Percentiles rank a stretch among this genome's conserved stretches.
phyloP scores from a whole-genome alignment of 2,797 vertebrate species.

The Pantherophis vulpinus region DNA sequence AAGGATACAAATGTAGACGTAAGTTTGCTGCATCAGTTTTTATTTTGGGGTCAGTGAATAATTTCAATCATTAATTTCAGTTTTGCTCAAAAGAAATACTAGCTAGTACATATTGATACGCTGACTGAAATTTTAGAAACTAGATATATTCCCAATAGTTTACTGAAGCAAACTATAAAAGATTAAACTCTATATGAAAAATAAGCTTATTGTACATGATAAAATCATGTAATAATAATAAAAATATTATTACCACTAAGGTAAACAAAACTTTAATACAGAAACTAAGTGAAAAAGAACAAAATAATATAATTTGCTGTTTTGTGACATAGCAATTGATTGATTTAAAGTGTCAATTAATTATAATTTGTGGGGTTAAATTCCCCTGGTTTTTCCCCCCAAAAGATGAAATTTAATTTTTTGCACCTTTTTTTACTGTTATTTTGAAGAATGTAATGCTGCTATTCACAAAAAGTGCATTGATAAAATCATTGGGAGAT shows the following conservation, averaged over 20 bases:
- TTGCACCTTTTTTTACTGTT: slow-evolving; percentile 23
- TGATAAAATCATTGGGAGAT: slow-evolving; percentile 93
- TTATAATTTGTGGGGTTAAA: neutral
- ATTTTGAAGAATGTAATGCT: slow-evolving; percentile 90
- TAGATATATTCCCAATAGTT: neutral
- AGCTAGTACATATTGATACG: neutral
- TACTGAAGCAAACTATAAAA: neutral
- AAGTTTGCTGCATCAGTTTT: slow-evolving; percentile 67
- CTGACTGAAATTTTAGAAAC: neutral
- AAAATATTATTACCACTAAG: neutral
- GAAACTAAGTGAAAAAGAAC: neutral
- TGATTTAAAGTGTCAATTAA: neutral
- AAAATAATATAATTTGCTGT: neutral
- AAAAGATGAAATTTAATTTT: neutral
- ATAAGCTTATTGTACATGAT: neutral
- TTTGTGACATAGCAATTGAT: neutral
- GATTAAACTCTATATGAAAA: neutral
- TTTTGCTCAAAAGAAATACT: neutral
- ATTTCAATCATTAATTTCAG: neutral
- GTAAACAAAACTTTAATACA: neutral
- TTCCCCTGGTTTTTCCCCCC: neutral
- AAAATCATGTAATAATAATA: neutral
- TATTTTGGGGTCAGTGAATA: neutral
- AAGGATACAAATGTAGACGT: slow-evolving; percentile 98
- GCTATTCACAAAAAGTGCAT: slow-evolving; percentile 98